Conservation (phyloP, 2,888 invertebrate genomes). For the Syritta pipiens region DNA sequence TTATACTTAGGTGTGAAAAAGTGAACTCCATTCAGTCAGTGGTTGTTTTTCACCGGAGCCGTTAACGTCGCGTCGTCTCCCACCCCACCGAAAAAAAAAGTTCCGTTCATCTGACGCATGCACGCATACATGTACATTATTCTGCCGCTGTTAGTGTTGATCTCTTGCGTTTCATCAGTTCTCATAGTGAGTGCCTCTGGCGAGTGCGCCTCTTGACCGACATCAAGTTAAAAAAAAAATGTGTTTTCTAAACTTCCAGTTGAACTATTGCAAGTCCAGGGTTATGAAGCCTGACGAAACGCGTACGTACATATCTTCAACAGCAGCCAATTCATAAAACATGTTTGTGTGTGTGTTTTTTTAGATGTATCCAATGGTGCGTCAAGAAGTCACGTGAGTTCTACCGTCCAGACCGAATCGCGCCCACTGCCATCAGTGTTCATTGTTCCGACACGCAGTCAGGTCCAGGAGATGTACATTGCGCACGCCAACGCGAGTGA, state of each 20-base stretch:
- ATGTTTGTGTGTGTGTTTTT: too few species aligned
- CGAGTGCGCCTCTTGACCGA: neutral
- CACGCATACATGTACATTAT: conserved; percentile 30
- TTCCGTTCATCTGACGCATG: neutral
- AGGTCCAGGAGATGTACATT: conserved; percentile 48
- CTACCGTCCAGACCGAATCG: neutral
- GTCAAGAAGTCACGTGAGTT: neutral
- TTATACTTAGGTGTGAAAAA: too few species aligned
- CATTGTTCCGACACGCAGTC: conserved; percentile 49
- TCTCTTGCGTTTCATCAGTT: conserved; percentile 18
- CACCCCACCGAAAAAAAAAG: neutral
- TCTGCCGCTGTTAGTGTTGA: conserved; percentile 21
- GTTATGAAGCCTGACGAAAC: conserved; percentile 3
- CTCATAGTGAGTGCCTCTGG: conserved; percentile 43
- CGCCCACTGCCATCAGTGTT: conserved; percentile 26
- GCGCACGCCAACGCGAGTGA: neutral
- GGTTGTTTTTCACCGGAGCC: neutral
- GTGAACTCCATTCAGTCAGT: neutral
- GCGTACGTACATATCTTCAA: conserved; percentile 17
- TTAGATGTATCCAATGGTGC: neutral
- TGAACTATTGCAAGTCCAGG: conserved; percentile 46
- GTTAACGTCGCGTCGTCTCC: neutral
- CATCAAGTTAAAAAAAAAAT: conserved; percentile 1
- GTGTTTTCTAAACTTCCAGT: conserved; percentile 45
- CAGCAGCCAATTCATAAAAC: neutral